Evolutionary conservation across 2,797 vertebrate genomes (phyloP), one percentile per base, ranked within the genome.

Genomic region (Sebastolobus altivelis): DNA sequence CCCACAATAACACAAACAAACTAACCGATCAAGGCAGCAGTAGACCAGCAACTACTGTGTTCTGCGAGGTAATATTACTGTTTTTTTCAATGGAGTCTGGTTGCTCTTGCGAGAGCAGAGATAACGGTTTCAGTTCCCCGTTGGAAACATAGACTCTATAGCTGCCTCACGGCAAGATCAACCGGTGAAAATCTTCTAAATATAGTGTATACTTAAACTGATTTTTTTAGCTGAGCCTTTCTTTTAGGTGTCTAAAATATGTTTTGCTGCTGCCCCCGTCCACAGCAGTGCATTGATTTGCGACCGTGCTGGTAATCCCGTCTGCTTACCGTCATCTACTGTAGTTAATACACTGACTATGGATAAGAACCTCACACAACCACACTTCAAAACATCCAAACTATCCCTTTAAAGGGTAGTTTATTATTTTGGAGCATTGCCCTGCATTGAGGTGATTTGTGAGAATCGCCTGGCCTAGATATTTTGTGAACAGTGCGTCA

Each of bases 381-480:
- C 46, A 18, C 18, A n/a, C 46, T 9, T 20, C 18, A n/a, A 52
- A 52, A 52, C 46, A 52, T 18, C 46, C 18, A n/a, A 52, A 52
- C 46, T 52, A 52, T 52, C 46, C 46, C 46, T 72, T 25, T 27
- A 7, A 65, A 35, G 29, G 29, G 43, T 27, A 35, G n/a, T 69
- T 78, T 29, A 56, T 68, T 27, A 35, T 79, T 60, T 52, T 76
- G 27, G 43, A 69, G 10, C 20, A 11, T 22, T 2, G 46, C 4
- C 37, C 40, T 8, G 1, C 25, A 31, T 69, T 65, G 5, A 56
- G 8, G n/a, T 1, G 11, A 25, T 84, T 68, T 79, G 27, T 80
- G 29, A 56, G 63, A 75, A 7, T 74, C 0, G 25, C 8, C 33
- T 75, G 75, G 67, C 67, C 54, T 56, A 69, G 38, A 76, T 77